Evolutionary conservation across 1,140 invertebrate genomes (phyloP).

Genomic region (Drosophila parvula): DNA sequence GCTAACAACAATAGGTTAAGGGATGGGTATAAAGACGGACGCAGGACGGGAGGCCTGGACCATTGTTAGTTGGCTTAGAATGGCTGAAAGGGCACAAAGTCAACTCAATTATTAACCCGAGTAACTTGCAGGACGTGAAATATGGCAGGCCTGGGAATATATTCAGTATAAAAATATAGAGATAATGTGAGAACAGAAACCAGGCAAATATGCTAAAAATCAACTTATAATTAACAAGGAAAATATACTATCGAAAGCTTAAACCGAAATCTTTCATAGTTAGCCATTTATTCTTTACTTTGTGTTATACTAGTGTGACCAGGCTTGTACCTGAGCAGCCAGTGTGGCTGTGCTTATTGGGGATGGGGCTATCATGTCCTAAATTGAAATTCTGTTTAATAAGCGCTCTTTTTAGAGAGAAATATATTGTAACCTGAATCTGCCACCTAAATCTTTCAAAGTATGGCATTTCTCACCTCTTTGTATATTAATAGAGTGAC

Average conservation of each 20-base stretch:
- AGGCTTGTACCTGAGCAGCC: neutral
- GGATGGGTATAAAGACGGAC: too few relatives aligned
- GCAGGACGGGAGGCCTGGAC: neutral
- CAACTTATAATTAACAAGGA: neutral
- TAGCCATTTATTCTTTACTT: too few relatives aligned
- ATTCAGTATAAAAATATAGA: neutral
- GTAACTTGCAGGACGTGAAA: constrained; percentile 18
- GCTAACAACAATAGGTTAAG: constrained; percentile 50
- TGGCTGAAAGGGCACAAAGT: constrained; percentile 25
- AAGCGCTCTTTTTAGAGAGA: too few relatives aligned
- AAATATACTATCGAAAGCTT: neutral
- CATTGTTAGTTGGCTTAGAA: constrained; percentile 40
- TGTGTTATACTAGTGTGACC: neutral
- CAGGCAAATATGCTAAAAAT: too few relatives aligned
- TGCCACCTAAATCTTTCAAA: too few relatives aligned
- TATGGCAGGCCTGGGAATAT: neutral
- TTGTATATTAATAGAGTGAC: neutral
- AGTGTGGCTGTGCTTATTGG: constrained; percentile 3
- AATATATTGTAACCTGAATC: too few relatives aligned
- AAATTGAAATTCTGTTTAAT: too few relatives aligned
- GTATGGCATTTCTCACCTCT: too few relatives aligned
- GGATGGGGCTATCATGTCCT: neutral
- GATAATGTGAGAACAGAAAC: neutral
- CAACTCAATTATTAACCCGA: constrained; percentile 46
- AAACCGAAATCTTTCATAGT: too few relatives aligned